Evolutionary conservation across 2,888 invertebrate genomes (phyloP), one percentile per base, ranked within the genome.

Genomic region (Stenurella melanura): DNA sequence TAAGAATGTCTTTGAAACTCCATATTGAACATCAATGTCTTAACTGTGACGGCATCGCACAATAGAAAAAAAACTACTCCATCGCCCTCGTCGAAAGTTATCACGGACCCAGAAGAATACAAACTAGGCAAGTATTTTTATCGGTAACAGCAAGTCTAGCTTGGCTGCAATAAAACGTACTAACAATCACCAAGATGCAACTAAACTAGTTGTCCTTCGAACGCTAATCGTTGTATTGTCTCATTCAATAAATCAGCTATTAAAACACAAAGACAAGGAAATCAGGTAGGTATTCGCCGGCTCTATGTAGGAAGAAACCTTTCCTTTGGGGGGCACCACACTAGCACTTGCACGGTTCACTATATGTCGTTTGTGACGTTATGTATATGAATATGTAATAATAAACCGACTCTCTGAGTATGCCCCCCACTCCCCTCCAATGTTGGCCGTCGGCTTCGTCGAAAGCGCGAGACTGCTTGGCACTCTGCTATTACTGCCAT

Each of bases 301-400:
- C 21, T 63, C 60, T 42, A n/a, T n/a, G 60, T 61, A 42, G 60
- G 70, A 38, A 70, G 70, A 58, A 50, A 57, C 70, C 34, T 57
- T 34, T 56, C 57, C 68, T 69, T 57, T 57, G 70, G 60, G n/a
- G 58, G 70, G 70, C 61, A 61, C 71, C 61, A 61, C 71, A 30
- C 54, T 54, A 26, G 21, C 72, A 72, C 72, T 60, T 61, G 63
- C 63, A 72, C 72, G 38, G 64, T 38, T 73, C 69, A 63, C 42
- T 76, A 73, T 61, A 73, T 77, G 77, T 77, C 75, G 67, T 79
- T 76, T 70, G 78, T 82, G 82, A 83, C 81, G 84, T 80, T 81
- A 83, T 79, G 81, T 81, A 75, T 80, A 83, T 83, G 83, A 84
- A 83, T 84, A 84, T 84, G 82, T 83, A 84, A 84, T 83, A 85